Conservation (phyloP, 2,113 vertebrate genomes). For the Australoheros scitulus region DNA sequence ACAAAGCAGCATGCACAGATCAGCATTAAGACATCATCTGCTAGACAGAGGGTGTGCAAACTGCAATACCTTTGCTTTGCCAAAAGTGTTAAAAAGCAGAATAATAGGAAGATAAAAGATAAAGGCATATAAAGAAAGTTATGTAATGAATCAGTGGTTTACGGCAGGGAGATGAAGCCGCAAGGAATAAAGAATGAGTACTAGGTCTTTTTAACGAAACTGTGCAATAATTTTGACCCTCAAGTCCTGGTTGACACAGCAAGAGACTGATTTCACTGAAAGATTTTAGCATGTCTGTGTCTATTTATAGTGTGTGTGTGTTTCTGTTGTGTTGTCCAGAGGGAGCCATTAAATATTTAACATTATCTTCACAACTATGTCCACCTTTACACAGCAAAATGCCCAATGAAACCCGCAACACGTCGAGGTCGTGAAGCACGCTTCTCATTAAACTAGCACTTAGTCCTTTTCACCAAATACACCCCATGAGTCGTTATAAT, state of each 20-base stretch:
- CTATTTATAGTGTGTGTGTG: background rate
- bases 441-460: slow-evolving; percentile 65
- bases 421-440: slow-evolving; percentile 47
- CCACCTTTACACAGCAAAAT: slow-evolving; percentile 53
- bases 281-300: background rate
- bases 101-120: slow-evolving; percentile 28
- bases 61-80: slow-evolving; percentile 20
- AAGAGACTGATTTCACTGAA: slow-evolving; percentile 28
- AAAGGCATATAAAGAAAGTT: slow-evolving; percentile 25
- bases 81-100: slow-evolving; percentile 28
- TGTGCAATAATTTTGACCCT: slow-evolving; percentile 37
- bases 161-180: slow-evolving; percentile 11
- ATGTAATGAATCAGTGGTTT: slow-evolving; percentile 39
- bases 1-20: slow-evolving; percentile 26
- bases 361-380: slow-evolving; percentile 48
- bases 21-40: slow-evolving; percentile 51
- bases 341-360: slow-evolving; percentile 53
- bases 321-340: slow-evolving; percentile 11
- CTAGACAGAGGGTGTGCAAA: slow-evolving; percentile 11
- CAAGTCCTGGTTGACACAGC: slow-evolving; percentile 24
- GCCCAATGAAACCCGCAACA: slow-evolving; percentile 54
- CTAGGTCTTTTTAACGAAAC: slow-evolving; percentile 45
- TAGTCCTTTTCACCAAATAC: slow-evolving; percentile 49
- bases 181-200: slow-evolving; percentile 29
- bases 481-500: slow-evolving; percentile 55